Conservation (phyloP, 2,797 vertebrate species). For the Sebastolobus altivelis region DNA sequence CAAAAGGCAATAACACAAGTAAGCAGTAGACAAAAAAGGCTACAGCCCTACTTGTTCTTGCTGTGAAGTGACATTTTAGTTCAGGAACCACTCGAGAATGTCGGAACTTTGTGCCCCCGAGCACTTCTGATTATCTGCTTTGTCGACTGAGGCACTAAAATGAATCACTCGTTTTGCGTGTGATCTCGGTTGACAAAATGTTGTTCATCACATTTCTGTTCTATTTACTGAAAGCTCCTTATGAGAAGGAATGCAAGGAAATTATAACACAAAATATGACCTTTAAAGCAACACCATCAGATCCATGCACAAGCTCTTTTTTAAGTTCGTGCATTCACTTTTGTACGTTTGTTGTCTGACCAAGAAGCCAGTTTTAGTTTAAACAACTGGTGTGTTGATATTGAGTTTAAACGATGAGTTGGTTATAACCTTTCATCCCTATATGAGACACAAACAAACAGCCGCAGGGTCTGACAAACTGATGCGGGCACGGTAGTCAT, state of each 20-base stretch:
- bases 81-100: constrained; percentile 1
- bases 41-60: neutral
- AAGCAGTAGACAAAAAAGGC: neutral
- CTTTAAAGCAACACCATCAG: neutral
- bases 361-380: neutral
- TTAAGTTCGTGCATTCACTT: neutral
- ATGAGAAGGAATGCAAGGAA: neutral
- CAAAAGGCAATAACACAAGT: neutral
- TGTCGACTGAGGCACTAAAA: neutral
- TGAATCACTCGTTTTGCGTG: neutral
- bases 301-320: neutral
- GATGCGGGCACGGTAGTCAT: neutral
- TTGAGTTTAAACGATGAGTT: neutral
- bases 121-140: neutral
- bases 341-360: neutral
- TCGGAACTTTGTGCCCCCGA: neutral
- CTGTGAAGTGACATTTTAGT: constrained; percentile 42
- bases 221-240: neutral
- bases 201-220: neutral
- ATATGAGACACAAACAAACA: neutral
- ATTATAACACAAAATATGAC: neutral
- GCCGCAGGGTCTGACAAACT: neutral
- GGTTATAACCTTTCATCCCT: neutral
- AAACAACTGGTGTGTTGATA: neutral
- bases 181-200: neutral